A percentile compares a stretch with the other conserved stretches of the same genome.
Evolutionary conservation across 1,140 invertebrate species (phyloP).

Genomic region (Neodiprion lecontei): DNA sequence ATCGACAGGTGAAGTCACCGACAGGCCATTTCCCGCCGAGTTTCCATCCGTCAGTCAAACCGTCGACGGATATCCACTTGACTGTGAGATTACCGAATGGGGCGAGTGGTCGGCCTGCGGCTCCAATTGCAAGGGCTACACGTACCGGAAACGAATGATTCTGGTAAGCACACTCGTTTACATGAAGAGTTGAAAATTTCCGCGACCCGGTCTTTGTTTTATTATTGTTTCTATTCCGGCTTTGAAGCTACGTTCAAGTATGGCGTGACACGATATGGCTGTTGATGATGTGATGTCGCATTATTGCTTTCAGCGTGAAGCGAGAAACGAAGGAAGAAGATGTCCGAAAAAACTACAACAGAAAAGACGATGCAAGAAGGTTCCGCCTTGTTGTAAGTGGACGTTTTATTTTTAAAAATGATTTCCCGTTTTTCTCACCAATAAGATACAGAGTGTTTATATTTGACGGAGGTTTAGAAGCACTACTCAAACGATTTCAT

Average conservation of each 20-base stretch:
- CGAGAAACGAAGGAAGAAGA: conserved; percentile 71
- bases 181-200: too few species aligned
- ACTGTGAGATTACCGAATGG: conserved; percentile 71
- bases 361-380: conserved; percentile 60
- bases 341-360: conserved; percentile 70
- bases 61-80: conserved; percentile 46
- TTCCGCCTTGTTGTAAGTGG: conserved; percentile 53
- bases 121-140: conserved; percentile 67
- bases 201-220: conserved; percentile 11
- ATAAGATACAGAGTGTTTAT: conserved; percentile 19
- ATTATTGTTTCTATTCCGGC: conserved; percentile 11
- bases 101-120: conserved; percentile 67
- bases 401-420: not conserved
- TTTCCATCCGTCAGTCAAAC: conserved; percentile 49
- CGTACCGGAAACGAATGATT: conserved; percentile 56
- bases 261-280: too few species aligned
- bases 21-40: conserved; percentile 32
- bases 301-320: conserved; percentile 54
- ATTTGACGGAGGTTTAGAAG: not conserved
- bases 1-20: not conserved
- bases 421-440: conserved; percentile 12
- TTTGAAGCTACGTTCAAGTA: not conserved
- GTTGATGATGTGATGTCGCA: too few species aligned
- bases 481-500: too few species aligned
- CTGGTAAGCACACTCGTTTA: conserved; percentile 39